phyloP scores from a whole-genome alignment of 2,113 vertebrate species.

The Platysteira castanea region DNA sequence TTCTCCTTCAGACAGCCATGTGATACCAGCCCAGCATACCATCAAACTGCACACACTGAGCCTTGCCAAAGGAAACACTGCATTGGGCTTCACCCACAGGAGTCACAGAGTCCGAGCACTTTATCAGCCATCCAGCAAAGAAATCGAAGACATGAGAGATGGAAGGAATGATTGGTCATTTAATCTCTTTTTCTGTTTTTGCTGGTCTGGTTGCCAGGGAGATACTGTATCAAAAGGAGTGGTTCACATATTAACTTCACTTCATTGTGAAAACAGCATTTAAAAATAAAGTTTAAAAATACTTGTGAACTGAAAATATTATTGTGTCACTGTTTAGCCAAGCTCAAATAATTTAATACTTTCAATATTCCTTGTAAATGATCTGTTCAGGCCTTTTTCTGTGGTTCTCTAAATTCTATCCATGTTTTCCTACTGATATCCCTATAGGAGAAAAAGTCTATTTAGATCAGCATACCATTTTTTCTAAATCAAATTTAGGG shows the following conservation, averaged over 20 bases:
- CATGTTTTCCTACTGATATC: background rate
- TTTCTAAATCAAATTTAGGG: background rate
- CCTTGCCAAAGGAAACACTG: constrained; percentile 40
- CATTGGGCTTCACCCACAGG: constrained; percentile 19
- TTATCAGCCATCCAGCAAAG: constrained; percentile 37
- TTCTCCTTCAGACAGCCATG: constrained; percentile 14
- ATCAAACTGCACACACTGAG: background rate
- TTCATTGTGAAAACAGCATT: constrained; percentile 26
- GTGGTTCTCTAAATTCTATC: background rate
- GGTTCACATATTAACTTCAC: background rate
- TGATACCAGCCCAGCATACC: constrained; percentile 17
- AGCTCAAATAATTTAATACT: constrained; percentile 14
- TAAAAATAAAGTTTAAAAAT: constrained; percentile 58
- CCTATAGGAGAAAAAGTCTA: background rate
- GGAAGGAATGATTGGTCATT: constrained; percentile 31
- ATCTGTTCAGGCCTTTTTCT: background rate
- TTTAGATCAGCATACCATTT: background rate
- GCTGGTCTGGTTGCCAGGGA: background rate
- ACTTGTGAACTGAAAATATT: constrained; percentile 9
- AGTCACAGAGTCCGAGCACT: constrained; percentile 9
- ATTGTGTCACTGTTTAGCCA: constrained; percentile 27
- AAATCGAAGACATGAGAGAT: constrained; percentile 8
- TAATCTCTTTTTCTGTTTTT: constrained; percentile 53
- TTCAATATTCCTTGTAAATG: background rate
- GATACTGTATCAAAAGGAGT: constrained; percentile 47